Percentiles rank a stretch among this genome's conserved stretches.
phyloP scores from a whole-genome alignment of 2,797 vertebrate species.

The Echiichthys vipera region DNA sequence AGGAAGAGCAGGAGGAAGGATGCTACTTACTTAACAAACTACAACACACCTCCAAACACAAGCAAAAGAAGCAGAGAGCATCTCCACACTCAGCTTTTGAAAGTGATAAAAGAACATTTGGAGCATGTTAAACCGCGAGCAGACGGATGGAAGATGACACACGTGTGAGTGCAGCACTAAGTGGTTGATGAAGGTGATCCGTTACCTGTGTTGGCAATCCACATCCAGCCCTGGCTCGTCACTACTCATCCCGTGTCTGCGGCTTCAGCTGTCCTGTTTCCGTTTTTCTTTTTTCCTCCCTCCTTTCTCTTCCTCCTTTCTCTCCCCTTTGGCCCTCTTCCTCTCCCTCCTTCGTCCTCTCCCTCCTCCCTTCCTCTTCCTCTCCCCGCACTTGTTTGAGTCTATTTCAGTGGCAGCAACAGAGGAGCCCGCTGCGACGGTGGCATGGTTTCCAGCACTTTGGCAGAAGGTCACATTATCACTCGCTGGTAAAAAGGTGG shows the following conservation, averaged over 20 bases:
- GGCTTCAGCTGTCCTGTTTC: constrained; percentile 73
- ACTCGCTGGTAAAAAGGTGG: constrained; percentile 65
- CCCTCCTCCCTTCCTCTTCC: constrained; percentile 41
- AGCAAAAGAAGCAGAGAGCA: constrained; percentile 8
- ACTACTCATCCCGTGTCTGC: constrained; percentile 80
- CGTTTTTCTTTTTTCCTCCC: constrained; percentile 9
- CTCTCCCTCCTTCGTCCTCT: constrained; percentile 33
- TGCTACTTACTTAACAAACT: constrained; percentile 27
- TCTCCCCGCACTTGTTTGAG: constrained; percentile 84
- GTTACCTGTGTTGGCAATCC: constrained; percentile 84
- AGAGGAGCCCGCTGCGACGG: constrained; percentile 81
- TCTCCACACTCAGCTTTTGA: constrained; percentile 6
- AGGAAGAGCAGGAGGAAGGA: background rate
- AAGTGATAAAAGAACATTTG: background rate
- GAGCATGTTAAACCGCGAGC: background rate
- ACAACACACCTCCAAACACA: constrained; percentile 23
- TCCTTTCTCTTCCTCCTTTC: constrained; percentile 22
- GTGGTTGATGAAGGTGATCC: constrained; percentile 51
- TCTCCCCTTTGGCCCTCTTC: constrained; percentile 53
- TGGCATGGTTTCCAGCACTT: constrained; percentile 87
- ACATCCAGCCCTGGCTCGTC: constrained; percentile 82
- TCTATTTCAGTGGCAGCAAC: constrained; percentile 85
- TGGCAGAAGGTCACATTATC: constrained; percentile 90
- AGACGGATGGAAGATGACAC: constrained; percentile 3
- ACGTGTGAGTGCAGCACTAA: constrained; percentile 6